Percentiles rank a stretch among this genome's conserved stretches.
These are phyloP conservation scores for Tokudaia muenninki DNA, from an alignment of 2,797 vertebrate genomes.

Conservation along the genomic window DNA sequence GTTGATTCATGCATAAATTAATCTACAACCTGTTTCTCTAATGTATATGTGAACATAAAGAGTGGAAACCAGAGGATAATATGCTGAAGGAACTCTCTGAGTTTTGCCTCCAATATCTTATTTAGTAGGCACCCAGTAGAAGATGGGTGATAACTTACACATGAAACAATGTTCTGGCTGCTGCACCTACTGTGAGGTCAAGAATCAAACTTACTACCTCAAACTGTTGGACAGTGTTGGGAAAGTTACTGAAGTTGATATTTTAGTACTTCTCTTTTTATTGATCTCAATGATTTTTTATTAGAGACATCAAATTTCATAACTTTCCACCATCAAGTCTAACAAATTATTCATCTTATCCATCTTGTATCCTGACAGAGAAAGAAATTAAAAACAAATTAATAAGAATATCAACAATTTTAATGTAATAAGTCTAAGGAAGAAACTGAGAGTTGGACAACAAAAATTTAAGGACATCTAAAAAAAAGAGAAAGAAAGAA, in stretches of 20 bases:
- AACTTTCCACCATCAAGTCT: background rate
- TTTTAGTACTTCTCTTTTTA: background rate
- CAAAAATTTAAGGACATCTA: background rate
- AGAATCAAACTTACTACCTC: background rate
- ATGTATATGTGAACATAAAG: background rate
- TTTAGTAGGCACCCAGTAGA: background rate
- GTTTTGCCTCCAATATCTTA: background rate
- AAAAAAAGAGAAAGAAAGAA: background rate
- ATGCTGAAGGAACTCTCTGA: background rate
- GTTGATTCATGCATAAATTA: background rate
- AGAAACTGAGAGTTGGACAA: background rate
- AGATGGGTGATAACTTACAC: background rate
- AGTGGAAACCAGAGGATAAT: background rate
- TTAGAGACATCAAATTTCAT: background rate
- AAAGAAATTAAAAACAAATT: background rate
- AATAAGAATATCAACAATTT: background rate
- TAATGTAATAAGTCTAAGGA: background rate
- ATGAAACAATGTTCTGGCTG: background rate
- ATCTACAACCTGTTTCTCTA: background rate
- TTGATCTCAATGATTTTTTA: background rate
- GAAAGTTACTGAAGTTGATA: background rate
- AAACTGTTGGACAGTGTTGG: background rate
- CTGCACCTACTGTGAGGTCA: background rate
- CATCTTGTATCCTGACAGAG: background rate
- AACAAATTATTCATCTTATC: background rate